Base-by-base conservation (phyloP, 2,888 invertebrate genomes). In the Agriotes lineatus region DNA sequence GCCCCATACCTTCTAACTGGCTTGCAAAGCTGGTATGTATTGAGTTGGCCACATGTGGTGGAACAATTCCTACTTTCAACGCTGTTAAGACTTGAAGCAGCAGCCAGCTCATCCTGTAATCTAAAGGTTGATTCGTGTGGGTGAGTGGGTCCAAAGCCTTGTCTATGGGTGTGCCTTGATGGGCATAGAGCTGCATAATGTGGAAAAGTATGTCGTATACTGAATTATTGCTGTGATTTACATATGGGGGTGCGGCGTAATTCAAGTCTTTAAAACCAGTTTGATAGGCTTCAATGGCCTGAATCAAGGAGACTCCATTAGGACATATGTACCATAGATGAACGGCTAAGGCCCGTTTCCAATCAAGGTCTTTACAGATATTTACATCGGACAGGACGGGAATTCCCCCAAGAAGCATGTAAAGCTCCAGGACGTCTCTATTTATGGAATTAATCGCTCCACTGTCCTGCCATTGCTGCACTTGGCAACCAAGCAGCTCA, bases 31-130 rank as follows among this genome's bases (percentile, higher is more conserved):
- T 92, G 0, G 88, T 86, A 78, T 92, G 90, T 2, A 94, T 84
- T 70, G 88, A 86, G 6, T 87, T 87, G 45, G 86, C 85, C 3
- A 88, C 87, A 19, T 88, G 83, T 7, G 86, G 84, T 0, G 88
- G 87, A 44, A 91, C 84, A 74, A 90, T 87, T 0, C 87, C 86
- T 79, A 93, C 93, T 3, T 90, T 90, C 42, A 94, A 82, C 0
- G 90, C 87, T 71, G 88, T 85, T 61, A 95, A 84, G 3, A 90
- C 87, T 82, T 92, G 89, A 77, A 90, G 86, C 42, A 95, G 82
- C 58, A 94, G 82, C 94, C 94, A 95, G 78, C 94, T 90, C 1
- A 96, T 84, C 69, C 93, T 89, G 78, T 93, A 94, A 85, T 97
- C 97, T 76, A 95, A 85, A 0, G 92, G 91, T 84, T 96, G 93